Percentiles rank a stretch among this genome's conserved stretches.
Evolutionary conservation across 2,797 vertebrate genomes (phyloP).

Genomic region (Gymnoscopelus microlampas): DNA sequence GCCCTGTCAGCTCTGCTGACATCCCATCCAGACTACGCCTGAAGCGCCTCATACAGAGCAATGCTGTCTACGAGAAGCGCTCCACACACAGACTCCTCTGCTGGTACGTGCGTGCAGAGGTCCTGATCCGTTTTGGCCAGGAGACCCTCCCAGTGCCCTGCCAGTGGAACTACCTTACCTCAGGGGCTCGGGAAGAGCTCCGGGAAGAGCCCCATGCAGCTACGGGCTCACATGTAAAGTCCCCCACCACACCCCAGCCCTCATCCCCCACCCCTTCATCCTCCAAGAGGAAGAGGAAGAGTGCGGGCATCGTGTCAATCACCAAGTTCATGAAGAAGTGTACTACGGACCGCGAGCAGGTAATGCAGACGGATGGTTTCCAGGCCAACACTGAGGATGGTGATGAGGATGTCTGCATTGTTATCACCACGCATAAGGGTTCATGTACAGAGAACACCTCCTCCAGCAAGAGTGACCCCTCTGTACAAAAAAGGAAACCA

Average conservation of each 20-base stretch:
- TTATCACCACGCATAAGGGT: constrained; percentile 81
- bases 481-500: too few relatives aligned
- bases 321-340: constrained; percentile 95
- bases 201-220: constrained; percentile 77
- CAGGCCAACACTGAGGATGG: constrained; percentile 97
- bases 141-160: constrained; percentile 92
- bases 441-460: too few relatives aligned
- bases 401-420: constrained; percentile 90
- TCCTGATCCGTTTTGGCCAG: constrained; percentile 84
- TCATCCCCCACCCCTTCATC: constrained; percentile 59
- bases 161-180: constrained; percentile 93
- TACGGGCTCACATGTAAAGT: constrained; percentile 73
- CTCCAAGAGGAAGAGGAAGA: constrained; percentile 88
- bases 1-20: constrained; percentile 70
- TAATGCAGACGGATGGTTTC: constrained; percentile 91
- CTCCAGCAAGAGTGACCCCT: too few relatives aligned
- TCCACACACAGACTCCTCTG: constrained; percentile 86
- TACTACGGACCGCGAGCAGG: constrained; percentile 79
- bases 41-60: constrained; percentile 90
- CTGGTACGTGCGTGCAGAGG: constrained; percentile 92
- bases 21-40: constrained; percentile 89
- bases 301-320: constrained; percentile 91
- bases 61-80: constrained; percentile 93
- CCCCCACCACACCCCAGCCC: constrained; percentile 76
- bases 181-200: constrained; percentile 86